Evolutionary conservation across 2,113 vertebrate genomes (phyloP).

Genomic region (Ifrita kowaldi): DNA sequence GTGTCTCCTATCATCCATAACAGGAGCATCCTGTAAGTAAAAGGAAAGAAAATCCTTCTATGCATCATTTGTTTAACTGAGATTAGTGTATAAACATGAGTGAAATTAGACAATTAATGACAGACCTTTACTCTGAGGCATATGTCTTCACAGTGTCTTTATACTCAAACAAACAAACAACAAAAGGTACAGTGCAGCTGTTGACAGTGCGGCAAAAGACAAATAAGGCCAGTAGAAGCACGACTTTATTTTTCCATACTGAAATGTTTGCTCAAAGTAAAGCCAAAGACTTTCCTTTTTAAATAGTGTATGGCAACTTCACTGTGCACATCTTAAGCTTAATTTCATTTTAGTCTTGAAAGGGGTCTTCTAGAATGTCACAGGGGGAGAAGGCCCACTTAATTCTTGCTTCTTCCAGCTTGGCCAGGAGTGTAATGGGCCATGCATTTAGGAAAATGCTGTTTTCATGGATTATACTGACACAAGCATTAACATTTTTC

Average conservation of each 20-base stretch:
- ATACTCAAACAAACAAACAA: neutral
- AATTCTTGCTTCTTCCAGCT: neutral
- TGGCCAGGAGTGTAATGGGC: neutral
- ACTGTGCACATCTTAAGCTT: neutral
- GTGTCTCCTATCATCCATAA: neutral
- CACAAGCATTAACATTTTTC: neutral
- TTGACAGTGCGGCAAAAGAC: neutral
- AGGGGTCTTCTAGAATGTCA: neutral
- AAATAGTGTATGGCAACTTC: neutral
- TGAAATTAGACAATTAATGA: slow-evolving; percentile 13
- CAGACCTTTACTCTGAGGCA: neutral
- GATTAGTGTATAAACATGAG: neutral
- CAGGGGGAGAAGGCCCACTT: neutral
- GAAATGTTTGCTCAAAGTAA: neutral
- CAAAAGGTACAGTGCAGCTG: neutral
- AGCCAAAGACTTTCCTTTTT: neutral
- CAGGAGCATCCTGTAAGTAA: neutral
- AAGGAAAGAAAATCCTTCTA: neutral
- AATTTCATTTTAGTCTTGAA: neutral
- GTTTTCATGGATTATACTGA: neutral
- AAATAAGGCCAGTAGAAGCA: neutral
- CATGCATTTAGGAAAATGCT: neutral
- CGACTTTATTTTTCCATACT: neutral
- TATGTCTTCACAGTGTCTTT: neutral
- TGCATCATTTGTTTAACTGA: neutral